Base-by-base conservation (phyloP, 2,113 vertebrate species). In the Ammodytes dubius region DNA sequence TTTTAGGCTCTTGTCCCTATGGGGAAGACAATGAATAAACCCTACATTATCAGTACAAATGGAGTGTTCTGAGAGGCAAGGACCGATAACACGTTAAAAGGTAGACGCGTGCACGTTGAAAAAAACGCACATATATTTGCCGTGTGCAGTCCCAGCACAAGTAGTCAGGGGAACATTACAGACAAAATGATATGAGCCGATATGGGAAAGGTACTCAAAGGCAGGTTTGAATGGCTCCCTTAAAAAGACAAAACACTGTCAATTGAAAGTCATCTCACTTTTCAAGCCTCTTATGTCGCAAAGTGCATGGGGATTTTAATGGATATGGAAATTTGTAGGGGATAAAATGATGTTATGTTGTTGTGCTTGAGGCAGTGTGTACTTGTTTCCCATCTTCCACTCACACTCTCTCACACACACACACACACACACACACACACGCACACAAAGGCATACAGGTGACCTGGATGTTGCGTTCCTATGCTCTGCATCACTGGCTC, bases 401-500 rank as follows among this genome's bases (percentile, higher is more conserved):
- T 35, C 59, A 79, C 35, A 46, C 58, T 61, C 0, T 56, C 27
- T 53, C 40, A 67, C 63, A 76, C 12, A 80, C 42, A 77, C 37
- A 81, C 40, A 66, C 67, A 60, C 42, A 85, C 52, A 58, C 10
- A 46, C 46, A 77, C 60, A 57, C 50, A 61, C 70, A 39, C 11
- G 74, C 46, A 65, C 42, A 65, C 12, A 81, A 39, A 78, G 17
- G 80, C 42, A 69, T 57, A 52, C 46, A 86, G 40, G 46, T 66
- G 70, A 17, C 52, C 13, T 42, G 46, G 7, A 81, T 59, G 39
- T 63, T 75, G 53, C 11, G 0, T 65, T 52, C 59, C 47, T 58
- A 9, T 35, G 52, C 67, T 68, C 74, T 71, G 67, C 71, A 63
- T 75, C 40, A 7, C 68, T 84, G 87, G 80, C 85, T 70, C 67